Base-by-base conservation (phyloP, 2,888 invertebrate species). In the Zelleria hepariella region DNA sequence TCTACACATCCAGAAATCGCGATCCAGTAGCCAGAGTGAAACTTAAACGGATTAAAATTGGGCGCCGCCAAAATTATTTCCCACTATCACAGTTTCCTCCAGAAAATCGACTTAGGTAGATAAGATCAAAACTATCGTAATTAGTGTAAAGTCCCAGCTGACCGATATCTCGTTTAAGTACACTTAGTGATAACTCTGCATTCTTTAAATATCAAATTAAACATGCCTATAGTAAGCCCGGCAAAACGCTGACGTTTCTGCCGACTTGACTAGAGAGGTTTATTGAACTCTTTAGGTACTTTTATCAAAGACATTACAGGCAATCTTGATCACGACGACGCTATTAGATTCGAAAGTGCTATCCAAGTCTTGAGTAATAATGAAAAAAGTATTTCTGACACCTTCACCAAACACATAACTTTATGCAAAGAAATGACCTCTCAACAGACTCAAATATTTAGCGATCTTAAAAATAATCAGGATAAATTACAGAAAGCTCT, bases 1-100 rank as follows among this genome's bases (percentile, higher is more conserved):
- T 52, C 2, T 48, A 52, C 20, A 59, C 61, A 4, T 47, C 52
- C 7, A 61, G 59, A 57, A 61, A 59, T 47, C 59, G 47, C 4
- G 57, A 54, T 10, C 55, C 55, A 10, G 27, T 61, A 21, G 57
- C 59, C 15, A 55, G 58, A 58, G 47, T 24, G 18, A 23, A 58
- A 23, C 51, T 61, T 24, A 59, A 59, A 52, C 27, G 59, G 18
- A 2, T 54, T 25, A 5, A 54, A 54, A 10, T 25, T 54, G 15
- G 53, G 53, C 5, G 2, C 15, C 2, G 23, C 18, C 2, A 54
- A 25, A 54, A 24, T 54, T 24, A 54, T 54, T 21, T 54, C 24
- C 3, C 24, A 54, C 8, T 25, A 25, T n/a, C 53, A 54, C n/a
- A 54, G n/a, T 21, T 54, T 54, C 26, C 25, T 25, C 8, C 53